Conservation (phyloP, 1,140 invertebrate species). For the Theocolax elegans region DNA sequence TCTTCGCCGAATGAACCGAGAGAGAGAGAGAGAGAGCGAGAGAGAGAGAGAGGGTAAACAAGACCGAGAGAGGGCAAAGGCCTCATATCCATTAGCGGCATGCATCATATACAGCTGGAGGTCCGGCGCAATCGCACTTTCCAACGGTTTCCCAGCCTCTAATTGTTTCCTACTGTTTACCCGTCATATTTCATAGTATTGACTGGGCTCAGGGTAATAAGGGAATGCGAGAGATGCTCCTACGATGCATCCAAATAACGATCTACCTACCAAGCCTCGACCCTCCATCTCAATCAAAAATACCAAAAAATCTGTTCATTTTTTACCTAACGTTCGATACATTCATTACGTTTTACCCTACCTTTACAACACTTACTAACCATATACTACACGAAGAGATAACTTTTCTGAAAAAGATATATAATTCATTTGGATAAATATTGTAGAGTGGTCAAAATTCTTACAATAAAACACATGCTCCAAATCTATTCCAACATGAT, state of each 20-base stretch:
- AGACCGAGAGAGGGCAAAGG: constrained; percentile 10
- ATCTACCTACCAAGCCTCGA: background rate
- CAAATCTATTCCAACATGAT: no score
- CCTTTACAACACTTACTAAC: no score
- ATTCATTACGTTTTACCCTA: no score
- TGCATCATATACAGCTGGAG: constrained; percentile 25
- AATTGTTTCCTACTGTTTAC: constrained; percentile 43
- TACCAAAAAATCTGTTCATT: no score
- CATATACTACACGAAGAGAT: no score
- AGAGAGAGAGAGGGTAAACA: constrained; percentile 23
- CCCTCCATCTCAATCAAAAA: background rate
- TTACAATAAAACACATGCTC: no score
- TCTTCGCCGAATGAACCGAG: background rate
- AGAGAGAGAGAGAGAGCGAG: constrained; percentile 5
- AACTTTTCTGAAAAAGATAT: no score
- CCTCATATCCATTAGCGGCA: constrained; percentile 39
- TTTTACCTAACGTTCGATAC: no score
- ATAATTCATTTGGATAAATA: no score
- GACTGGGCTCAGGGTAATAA: constrained; percentile 33
- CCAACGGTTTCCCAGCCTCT: constrained; percentile 28
- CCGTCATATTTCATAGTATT: constrained; percentile 35
- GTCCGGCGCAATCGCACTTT: constrained; percentile 39
- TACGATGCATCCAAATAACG: constrained; percentile 22
- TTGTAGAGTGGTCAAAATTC: no score
- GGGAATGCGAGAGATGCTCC: constrained; percentile 14